Conservation (phyloP, 1,140 invertebrate genomes). For the Pseudachorutes palmiensis region DNA sequence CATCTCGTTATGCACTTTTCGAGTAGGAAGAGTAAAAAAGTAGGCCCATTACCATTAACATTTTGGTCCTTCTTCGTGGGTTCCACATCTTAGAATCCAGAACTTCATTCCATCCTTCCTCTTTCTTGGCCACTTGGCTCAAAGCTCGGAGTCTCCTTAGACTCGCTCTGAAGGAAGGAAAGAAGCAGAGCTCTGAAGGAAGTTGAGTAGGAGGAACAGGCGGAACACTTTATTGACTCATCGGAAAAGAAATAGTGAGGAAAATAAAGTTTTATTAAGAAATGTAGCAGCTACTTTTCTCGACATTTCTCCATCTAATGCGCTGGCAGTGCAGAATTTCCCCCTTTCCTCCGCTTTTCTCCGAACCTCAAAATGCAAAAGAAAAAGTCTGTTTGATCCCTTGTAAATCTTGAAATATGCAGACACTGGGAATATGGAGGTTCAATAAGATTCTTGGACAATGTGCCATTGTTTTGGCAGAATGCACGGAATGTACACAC, state of each 20-base stretch:
- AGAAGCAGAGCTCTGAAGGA: background rate
- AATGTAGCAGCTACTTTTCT: background rate
- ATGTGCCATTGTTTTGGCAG: too few relatives aligned
- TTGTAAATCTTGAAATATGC: too few relatives aligned
- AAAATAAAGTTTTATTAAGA: conserved; percentile 2
- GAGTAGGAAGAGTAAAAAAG: background rate
- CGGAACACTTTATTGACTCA: conserved; percentile 11
- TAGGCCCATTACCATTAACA: conserved; percentile 6
- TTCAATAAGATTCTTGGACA: too few relatives aligned
- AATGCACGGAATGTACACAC: too few relatives aligned
- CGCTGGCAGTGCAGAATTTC: background rate
- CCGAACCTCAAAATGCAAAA: background rate
- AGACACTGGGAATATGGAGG: too few relatives aligned
- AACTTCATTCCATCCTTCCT: too few relatives aligned
- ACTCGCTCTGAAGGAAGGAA: background rate
- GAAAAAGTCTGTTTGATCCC: too few relatives aligned
- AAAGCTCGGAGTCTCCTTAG: too few relatives aligned
- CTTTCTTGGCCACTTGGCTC: too few relatives aligned
- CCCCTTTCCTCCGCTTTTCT: background rate
- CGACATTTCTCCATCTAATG: background rate
- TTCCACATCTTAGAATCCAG: background rate
- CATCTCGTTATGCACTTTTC: conserved; percentile 5
- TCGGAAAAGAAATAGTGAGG: conserved; percentile 4
- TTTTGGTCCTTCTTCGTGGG: background rate
- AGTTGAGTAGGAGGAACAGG: conserved; percentile 11